phyloP scores from a whole-genome alignment of 2,113 vertebrate species.

The Pithys albifrons region DNA sequence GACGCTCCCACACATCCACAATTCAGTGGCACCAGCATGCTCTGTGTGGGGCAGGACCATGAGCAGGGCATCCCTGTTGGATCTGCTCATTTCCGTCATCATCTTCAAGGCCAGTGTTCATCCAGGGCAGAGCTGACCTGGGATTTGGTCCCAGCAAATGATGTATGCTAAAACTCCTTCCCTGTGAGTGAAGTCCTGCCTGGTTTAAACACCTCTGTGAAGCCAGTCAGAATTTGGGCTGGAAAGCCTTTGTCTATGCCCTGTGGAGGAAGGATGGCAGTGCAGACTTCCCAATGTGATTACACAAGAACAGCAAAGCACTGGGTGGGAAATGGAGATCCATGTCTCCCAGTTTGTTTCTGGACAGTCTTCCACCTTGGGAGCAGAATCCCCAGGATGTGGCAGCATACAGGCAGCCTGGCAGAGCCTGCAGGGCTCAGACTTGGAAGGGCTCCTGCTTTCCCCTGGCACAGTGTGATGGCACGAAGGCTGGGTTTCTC shows the following conservation, averaged over 20 bases:
- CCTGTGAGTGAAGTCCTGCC: neutral
- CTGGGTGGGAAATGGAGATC: neutral
- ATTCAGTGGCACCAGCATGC: neutral
- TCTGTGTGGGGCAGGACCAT: neutral
- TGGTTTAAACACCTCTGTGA: neutral
- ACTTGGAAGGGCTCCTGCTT: neutral
- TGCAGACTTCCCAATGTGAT: neutral
- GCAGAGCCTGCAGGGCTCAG: neutral
- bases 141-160: neutral
- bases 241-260: neutral
- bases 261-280: accelerated
- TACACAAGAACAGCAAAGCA: neutral
- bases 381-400: neutral
- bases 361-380: neutral
- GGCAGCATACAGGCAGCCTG: accelerated
- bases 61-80: neutral
- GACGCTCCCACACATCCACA: neutral
- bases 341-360: neutral
- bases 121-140: neutral
- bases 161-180: neutral
- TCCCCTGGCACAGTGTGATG: accelerated
- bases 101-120: neutral
- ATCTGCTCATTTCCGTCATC: neutral
- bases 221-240: neutral
- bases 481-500: neutral